These are phyloP conservation scores for Buathra laborator DNA, from an alignment of 2,888 invertebrate species.

Conservation along the genomic window DNA sequence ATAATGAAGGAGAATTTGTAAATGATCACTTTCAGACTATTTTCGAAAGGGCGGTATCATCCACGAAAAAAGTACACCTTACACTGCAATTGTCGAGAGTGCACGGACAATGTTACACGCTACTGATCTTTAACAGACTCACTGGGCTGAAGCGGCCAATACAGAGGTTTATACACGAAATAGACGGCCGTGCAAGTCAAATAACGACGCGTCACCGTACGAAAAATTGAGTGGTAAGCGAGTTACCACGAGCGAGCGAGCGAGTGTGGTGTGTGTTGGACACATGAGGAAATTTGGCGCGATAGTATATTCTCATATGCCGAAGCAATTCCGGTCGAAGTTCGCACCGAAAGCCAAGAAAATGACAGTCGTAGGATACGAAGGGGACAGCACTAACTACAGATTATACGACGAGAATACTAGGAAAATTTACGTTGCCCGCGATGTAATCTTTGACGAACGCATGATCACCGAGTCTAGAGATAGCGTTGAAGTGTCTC, in stretches of 20 bases:
- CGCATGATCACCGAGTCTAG: not conserved
- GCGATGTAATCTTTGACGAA: not conserved
- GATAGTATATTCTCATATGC: slow-evolving; percentile 20
- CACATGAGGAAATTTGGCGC: slow-evolving; percentile 31
- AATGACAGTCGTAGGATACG: not conserved
- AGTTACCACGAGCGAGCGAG: too few relatives aligned
- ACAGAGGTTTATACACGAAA: slow-evolving; percentile 44
- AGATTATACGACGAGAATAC: not conserved
- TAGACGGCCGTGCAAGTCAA: slow-evolving; percentile 26
- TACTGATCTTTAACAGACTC: slow-evolving; percentile 40
- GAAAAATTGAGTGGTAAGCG: slow-evolving; percentile 26
- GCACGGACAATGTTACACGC: slow-evolving; percentile 66
- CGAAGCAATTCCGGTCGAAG: slow-evolving; percentile 30
- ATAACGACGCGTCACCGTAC: slow-evolving; percentile 23
- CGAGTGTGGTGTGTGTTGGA: not conserved
- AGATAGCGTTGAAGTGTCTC: not conserved
- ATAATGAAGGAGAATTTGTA: slow-evolving; percentile 41
- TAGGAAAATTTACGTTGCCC: not conserved
- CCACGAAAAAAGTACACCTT: slow-evolving; percentile 61
- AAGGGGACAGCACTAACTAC: not conserved
- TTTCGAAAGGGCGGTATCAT: slow-evolving; percentile 54
- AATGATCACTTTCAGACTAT: slow-evolving; percentile 19
- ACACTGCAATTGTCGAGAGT: slow-evolving; percentile 68
- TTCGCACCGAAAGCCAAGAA: slow-evolving; percentile 1
- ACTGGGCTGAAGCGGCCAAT: slow-evolving; percentile 51